A percentile compares a stretch with the other conserved stretches of the same genome.
phyloP scores from a whole-genome alignment of 2,888 invertebrate species.

The Drosophila anomalata region DNA sequence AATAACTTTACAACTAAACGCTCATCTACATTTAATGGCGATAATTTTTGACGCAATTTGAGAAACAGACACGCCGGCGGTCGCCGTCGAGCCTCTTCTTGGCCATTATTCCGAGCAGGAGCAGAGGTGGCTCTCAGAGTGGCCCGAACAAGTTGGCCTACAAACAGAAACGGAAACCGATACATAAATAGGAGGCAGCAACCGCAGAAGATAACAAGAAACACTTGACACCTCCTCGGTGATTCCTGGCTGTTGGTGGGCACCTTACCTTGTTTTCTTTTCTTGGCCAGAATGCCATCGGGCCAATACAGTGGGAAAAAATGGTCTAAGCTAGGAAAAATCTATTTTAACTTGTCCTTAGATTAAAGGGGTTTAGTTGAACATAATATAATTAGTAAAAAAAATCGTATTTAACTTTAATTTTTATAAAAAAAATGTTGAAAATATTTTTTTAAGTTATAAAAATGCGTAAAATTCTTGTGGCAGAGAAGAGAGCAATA shows the following conservation, averaged over 20 bases:
- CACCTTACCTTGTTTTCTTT: slow-evolving; percentile 15
- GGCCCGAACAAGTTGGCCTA: slow-evolving; percentile 23
- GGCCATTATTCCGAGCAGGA: slow-evolving; percentile 7
- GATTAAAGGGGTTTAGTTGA: too few relatives aligned
- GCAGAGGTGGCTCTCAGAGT: slow-evolving; percentile 1
- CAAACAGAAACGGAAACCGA: slow-evolving; percentile 18
- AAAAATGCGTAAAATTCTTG: slow-evolving; percentile 36
- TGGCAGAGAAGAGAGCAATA: slow-evolving; percentile 18
- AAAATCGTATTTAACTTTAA: neutral
- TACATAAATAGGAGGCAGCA: slow-evolving; percentile 55
- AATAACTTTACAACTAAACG: slow-evolving; percentile 80
- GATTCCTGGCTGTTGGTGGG: slow-evolving; percentile 2
- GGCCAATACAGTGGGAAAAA: slow-evolving; percentile 1
- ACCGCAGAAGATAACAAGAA: slow-evolving; percentile 67
- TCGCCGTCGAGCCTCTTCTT: slow-evolving; percentile 8
- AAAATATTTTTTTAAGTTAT: slow-evolving; percentile 4
- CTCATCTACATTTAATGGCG: slow-evolving; percentile 81
- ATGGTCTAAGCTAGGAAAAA: neutral
- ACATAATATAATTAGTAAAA: neutral
- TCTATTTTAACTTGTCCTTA: too few relatives aligned
- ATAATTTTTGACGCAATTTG: slow-evolving; percentile 79
- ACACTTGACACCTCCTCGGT: slow-evolving; percentile 72
- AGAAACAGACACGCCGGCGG: slow-evolving; percentile 61
- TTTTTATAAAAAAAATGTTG: neutral
- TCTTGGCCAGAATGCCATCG: slow-evolving; percentile 9